Conservation (phyloP, 2,797 vertebrate genomes). For the Prunella strophiata region DNA sequence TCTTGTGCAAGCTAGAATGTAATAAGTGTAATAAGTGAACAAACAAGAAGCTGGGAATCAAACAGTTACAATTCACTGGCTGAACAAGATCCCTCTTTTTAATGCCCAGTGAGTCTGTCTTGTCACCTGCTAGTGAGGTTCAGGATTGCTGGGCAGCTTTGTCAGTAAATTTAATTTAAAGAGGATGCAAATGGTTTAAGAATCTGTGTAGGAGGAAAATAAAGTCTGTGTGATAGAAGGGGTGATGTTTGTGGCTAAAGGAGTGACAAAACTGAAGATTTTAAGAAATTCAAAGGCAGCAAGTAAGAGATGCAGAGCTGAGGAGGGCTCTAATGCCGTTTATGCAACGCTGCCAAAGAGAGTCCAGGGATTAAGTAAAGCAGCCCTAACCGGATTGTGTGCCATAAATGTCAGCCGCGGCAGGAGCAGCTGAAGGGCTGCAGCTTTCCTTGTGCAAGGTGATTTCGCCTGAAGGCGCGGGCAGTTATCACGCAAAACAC, state of each 20-base stretch:
- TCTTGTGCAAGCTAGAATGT: neutral
- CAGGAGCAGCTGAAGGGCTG: neutral
- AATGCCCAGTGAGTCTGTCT: neutral
- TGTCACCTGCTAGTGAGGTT: neutral
- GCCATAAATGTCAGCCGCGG: neutral
- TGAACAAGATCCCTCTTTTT: neutral
- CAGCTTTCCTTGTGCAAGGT: neutral
- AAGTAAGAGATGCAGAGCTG: neutral
- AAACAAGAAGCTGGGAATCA: neutral
- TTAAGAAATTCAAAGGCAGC: neutral
- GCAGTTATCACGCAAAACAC: neutral
- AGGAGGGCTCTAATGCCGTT: neutral
- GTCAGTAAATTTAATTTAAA: neutral
- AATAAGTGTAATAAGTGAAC: neutral
- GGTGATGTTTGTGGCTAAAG: neutral
- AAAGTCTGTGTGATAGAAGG: neutral
- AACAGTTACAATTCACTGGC: neutral
- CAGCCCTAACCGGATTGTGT: conserved; percentile 40
- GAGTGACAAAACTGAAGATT: neutral
- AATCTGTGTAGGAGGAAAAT: neutral
- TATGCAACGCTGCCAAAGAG: conserved; percentile 1
- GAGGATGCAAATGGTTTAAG: neutral
- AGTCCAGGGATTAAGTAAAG: conserved; percentile 48
- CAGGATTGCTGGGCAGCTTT: neutral
- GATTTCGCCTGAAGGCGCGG: neutral